Evolutionary conservation across 2,113 vertebrate species (phyloP).

Genomic region (Eleginops maclovinus): DNA sequence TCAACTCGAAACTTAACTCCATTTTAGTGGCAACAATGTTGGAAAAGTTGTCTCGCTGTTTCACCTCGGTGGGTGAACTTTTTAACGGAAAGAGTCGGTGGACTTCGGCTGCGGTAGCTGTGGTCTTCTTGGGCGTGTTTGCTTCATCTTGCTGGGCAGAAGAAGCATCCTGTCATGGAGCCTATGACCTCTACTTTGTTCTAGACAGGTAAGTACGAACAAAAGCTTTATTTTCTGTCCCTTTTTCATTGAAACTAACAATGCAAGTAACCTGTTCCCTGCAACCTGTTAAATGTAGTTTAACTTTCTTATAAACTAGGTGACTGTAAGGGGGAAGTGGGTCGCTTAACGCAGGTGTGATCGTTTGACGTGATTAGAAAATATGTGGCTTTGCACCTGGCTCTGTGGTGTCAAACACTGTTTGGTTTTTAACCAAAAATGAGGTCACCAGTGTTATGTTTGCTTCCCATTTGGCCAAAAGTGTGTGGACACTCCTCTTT

Average conservation of each 20-base stretch:
- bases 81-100: slow-evolving; percentile 20
- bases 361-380: background rate
- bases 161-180: slow-evolving; percentile 87
- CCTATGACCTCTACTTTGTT: slow-evolving; percentile 94
- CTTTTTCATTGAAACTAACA: background rate
- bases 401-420: background rate
- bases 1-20: background rate
- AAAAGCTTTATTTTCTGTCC: too few species aligned
- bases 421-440: background rate
- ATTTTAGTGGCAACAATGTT: slow-evolving; percentile 17
- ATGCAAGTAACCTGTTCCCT: background rate
- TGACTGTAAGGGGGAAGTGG: background rate
- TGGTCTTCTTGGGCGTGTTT: slow-evolving; percentile 43
- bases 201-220: slow-evolving; percentile 88
- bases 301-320: background rate
- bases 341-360: background rate
- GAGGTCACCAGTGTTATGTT: too few species aligned
- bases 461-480: background rate
- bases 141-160: slow-evolving; percentile 72
- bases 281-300: background rate
- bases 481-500: background rate
- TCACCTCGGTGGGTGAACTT: slow-evolving; percentile 20
- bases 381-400: too few species aligned
- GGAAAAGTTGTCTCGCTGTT: background rate
- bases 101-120: slow-evolving; percentile 25